phyloP scores from a whole-genome alignment of 2,113 vertebrate species.

The Cephalophus harveyi region DNA sequence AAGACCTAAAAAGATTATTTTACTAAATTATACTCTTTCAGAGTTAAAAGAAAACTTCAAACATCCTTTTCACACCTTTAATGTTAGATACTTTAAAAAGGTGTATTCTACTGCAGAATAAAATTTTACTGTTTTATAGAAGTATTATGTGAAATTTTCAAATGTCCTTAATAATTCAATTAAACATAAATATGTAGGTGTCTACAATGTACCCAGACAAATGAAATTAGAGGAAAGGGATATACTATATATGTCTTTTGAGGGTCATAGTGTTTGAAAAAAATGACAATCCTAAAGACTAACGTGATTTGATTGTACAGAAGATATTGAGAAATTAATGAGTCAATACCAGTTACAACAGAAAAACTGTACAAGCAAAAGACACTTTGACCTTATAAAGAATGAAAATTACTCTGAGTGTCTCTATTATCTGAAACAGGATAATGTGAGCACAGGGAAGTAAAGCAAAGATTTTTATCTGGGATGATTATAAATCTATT shows the following conservation, averaged over 20 bases:
- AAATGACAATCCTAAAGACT: not conserved
- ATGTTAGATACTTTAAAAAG: not conserved
- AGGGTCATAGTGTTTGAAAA: not conserved
- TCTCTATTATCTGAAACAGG: not conserved
- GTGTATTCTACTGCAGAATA: not conserved
- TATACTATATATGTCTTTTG: not conserved
- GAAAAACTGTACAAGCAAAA: not conserved
- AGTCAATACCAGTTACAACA: not conserved
- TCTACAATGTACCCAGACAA: not conserved
- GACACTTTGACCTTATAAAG: not conserved
- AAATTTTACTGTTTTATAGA: not conserved
- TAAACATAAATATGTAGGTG: not conserved
- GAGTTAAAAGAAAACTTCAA: not conserved
- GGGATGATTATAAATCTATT: not conserved
- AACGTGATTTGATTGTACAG: not conserved
- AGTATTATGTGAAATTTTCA: not conserved
- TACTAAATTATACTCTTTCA: not conserved
- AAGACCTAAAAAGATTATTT: not conserved
- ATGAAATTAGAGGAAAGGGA: not conserved
- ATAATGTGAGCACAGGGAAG: not conserved
- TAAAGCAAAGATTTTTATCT: not conserved
- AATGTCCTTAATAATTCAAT: not conserved
- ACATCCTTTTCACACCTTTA: not conserved
- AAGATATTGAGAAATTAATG: not conserved
- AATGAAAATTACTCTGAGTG: not conserved